Conservation (phyloP, 2,888 invertebrate species). For the Chorisops tibialis region DNA sequence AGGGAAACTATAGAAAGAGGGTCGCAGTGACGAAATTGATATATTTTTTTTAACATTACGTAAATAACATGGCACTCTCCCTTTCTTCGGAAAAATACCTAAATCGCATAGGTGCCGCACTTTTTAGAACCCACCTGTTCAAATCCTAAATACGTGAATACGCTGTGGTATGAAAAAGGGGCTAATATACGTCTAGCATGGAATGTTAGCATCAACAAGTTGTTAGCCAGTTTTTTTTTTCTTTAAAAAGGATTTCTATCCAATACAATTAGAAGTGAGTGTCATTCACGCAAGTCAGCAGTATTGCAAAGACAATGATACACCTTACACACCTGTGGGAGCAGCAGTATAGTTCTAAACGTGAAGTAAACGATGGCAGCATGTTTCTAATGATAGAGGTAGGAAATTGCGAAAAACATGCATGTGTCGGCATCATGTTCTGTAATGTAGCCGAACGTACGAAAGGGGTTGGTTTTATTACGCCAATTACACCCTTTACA, state of each 20-base stretch:
- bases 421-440: constrained; percentile 19
- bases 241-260: constrained; percentile 9
- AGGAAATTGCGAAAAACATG: constrained; percentile 24
- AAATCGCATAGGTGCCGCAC: too few relatives aligned
- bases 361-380: too few relatives aligned
- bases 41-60: too few relatives aligned
- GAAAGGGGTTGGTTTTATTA: too few relatives aligned
- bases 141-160: too few relatives aligned
- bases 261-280: constrained; percentile 13
- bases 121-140: too few relatives aligned
- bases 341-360: constrained; percentile 23
- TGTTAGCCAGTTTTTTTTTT: neutral
- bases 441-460: neutral
- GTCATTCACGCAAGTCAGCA: constrained; percentile 24
- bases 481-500: too few relatives aligned
- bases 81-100: too few relatives aligned
- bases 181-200: neutral
- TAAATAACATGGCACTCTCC: too few relatives aligned
- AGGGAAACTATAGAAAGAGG: too few relatives aligned
- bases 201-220: constrained; percentile 20
- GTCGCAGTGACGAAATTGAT: too few relatives aligned
- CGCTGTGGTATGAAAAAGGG: too few relatives aligned
- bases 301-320: neutral
- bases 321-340: constrained; percentile 33
- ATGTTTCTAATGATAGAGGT: constrained; percentile 10